These are phyloP conservation scores for Apogon hyalosoma DNA, from an alignment of 2,797 vertebrate genomes.

Conservation along the genomic window DNA sequence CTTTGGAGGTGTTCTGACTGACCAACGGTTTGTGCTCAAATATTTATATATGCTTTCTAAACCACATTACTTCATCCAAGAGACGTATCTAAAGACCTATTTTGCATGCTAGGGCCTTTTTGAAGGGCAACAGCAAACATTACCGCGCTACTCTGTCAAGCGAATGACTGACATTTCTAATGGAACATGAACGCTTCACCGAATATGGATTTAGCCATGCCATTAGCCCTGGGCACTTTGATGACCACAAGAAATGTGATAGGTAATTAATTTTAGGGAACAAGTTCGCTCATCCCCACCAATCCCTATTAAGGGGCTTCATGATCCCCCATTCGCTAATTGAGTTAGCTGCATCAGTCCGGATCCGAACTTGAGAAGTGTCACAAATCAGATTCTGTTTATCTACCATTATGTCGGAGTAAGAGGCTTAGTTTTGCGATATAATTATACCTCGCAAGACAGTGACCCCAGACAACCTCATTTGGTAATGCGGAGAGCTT, in stretches of 20 bases:
- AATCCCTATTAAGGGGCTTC: constrained; percentile 74
- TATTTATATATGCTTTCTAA: constrained; percentile 85
- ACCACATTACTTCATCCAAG: constrained; percentile 76
- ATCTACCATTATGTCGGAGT: constrained; percentile 76
- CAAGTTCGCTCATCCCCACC: constrained; percentile 78
- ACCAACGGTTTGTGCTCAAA: constrained; percentile 66
- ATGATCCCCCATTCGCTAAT: constrained; percentile 81
- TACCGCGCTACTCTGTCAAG: constrained; percentile 65
- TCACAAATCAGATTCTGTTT: constrained; percentile 79
- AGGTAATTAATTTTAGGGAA: constrained; percentile 81
- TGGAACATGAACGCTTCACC: constrained; percentile 65
- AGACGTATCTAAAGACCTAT: constrained; percentile 82
- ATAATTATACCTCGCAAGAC: constrained; percentile 83
- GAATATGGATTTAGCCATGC: constrained; percentile 71
- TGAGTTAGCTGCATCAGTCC: constrained; percentile 77
- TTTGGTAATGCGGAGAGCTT: constrained; percentile 67
- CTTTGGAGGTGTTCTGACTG: constrained; percentile 66
- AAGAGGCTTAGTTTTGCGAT: constrained; percentile 77
- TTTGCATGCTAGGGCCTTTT: constrained; percentile 74
- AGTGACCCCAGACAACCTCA: constrained; percentile 68
- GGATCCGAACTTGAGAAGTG: constrained; percentile 82
- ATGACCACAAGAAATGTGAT: constrained; percentile 80
- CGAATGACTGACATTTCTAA: constrained; percentile 77
- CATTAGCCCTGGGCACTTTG: constrained; percentile 60
- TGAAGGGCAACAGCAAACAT: constrained; percentile 67